Evolutionary conservation across 2,797 vertebrate species (phyloP).

Genomic region (Scolopax rusticola): DNA sequence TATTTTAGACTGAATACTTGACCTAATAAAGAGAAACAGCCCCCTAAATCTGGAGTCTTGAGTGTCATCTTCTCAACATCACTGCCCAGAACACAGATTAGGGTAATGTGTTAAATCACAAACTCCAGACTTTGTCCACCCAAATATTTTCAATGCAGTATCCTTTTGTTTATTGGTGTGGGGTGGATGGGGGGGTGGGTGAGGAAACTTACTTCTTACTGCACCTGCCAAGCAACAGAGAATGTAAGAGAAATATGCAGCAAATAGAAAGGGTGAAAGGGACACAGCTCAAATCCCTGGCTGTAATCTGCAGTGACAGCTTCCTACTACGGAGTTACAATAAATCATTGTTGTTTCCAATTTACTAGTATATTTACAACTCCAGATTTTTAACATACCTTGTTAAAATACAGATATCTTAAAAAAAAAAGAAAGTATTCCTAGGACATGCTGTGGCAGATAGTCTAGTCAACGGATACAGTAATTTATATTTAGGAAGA

Average conservation of each 20-base stretch:
- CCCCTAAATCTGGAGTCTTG: background rate
- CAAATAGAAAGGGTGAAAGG: background rate
- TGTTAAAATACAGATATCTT: fast-evolving
- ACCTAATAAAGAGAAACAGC: background rate
- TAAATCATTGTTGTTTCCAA: background rate
- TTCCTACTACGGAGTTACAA: background rate
- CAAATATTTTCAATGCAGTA: background rate
- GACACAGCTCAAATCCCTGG: background rate
- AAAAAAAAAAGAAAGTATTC: background rate
- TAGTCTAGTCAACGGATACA: background rate
- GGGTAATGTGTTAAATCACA: background rate
- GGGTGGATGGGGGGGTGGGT: fast-evolving
- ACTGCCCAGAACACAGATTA: background rate
- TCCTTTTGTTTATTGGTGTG: background rate
- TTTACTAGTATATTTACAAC: background rate
- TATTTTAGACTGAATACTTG: background rate
- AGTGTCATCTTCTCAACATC: background rate
- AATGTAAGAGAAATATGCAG: background rate
- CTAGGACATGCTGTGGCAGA: background rate
- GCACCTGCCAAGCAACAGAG: background rate
- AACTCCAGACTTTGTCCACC: background rate
- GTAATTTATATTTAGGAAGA: background rate
- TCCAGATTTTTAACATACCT: background rate
- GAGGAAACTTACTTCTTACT: background rate
- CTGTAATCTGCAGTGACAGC: background rate